A percentile compares a stretch with the other conserved stretches of the same genome.
phyloP scores from a whole-genome alignment of 1,140 invertebrate genomes.

The Bacillus rossius region DNA sequence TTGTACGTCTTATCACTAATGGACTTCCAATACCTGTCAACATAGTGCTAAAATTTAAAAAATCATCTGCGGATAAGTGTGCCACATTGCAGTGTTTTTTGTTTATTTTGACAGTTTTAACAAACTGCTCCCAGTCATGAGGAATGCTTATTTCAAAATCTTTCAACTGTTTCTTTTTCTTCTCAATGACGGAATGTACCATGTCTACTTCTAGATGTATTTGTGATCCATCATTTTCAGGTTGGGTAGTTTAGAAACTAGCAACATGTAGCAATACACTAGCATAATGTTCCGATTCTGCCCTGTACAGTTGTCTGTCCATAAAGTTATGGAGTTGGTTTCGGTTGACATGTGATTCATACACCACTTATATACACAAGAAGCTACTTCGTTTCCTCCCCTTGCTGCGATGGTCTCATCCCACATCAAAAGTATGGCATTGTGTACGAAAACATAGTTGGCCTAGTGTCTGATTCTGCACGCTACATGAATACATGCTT shows the following conservation, averaged over 20 bases:
- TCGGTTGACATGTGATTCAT: not conserved
- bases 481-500: too few species aligned
- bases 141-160: conserved; percentile 3
- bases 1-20: too few species aligned
- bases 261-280: conserved; percentile 5
- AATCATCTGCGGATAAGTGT: conserved; percentile 3
- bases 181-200: conserved; percentile 10
- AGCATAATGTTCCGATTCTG: conserved; percentile 13
- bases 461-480: too few species aligned
- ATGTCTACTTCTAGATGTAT: conserved; percentile 11
- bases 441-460: too few species aligned
- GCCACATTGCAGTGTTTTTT: not conserved
- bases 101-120: not conserved
- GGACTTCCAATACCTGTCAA: too few species aligned
- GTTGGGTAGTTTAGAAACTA: conserved; percentile 5
- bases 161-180: conserved; percentile 9
- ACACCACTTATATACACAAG: conserved; percentile 10
- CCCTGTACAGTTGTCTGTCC: conserved; percentile 9
- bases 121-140: conserved; percentile 7
- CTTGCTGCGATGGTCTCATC: conserved; percentile 13
- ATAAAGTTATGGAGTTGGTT: conserved; percentile 4
- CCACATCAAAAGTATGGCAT: too few species aligned
- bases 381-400: conserved; percentile 11
- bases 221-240: conserved; percentile 8
- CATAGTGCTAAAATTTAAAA: conserved; percentile 9